Conservation (phyloP, 2,888 invertebrate species). For the Brachypalpus laphriformis region DNA sequence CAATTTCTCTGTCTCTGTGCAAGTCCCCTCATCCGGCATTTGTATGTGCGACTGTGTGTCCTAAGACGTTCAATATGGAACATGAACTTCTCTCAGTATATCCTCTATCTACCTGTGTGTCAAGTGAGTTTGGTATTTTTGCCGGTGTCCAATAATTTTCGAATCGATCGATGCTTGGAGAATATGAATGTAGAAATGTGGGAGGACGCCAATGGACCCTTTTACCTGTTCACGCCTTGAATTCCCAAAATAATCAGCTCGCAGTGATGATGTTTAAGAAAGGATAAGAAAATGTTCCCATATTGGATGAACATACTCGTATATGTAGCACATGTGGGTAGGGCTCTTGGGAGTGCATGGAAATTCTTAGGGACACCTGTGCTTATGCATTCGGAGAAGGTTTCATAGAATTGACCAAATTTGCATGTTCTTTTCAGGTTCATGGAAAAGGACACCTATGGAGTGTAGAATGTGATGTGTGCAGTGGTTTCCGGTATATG, state of each 20-base stretch:
- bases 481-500: conserved; percentile 31
- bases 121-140: conserved; percentile 60
- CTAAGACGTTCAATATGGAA: conserved; percentile 34
- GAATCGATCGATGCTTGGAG: conserved; percentile 46
- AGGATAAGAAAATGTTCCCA: conserved; percentile 18
- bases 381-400: conserved; percentile 9
- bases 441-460: background rate
- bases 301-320: background rate
- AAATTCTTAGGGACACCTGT: conserved; percentile 30
- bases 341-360: conserved; percentile 5
- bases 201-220: background rate
- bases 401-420: background rate
- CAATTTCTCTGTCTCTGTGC: conserved; percentile 16
- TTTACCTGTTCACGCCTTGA: conserved; percentile 33
- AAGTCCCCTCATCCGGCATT: background rate
- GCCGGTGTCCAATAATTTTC: conserved; percentile 55
- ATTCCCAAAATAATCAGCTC: conserved; percentile 31
- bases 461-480: background rate
- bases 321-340: background rate
- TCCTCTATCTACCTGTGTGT: conserved; percentile 25
- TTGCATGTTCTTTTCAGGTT: conserved; percentile 11
- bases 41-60: background rate
- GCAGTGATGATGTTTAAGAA: background rate
- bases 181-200: background rate
- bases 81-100: conserved; percentile 39